Conservation (phyloP, 1,140 invertebrate genomes). For the Drosophila malerkotliana region DNA sequence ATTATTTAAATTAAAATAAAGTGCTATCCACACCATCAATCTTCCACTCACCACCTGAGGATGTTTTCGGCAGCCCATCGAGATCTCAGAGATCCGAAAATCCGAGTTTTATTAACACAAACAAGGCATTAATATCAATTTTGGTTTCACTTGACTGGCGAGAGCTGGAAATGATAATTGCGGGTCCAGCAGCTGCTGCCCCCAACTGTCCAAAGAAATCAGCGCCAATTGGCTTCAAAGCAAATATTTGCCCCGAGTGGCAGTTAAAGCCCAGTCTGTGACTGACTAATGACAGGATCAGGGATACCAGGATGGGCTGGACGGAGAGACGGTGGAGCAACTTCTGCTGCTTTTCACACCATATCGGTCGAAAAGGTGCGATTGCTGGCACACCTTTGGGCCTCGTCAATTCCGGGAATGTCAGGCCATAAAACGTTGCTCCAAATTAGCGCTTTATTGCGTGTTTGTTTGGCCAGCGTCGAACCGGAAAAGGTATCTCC, state of each 20-base stretch:
- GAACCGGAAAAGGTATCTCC: conserved; percentile 38
- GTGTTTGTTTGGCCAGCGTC: conserved; percentile 67
- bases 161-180: conserved; percentile 53
- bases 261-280: conserved; percentile 52
- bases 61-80: conserved; percentile 5
- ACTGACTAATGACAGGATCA: conserved; percentile 70
- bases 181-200: conserved; percentile 58
- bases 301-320: conserved; percentile 12
- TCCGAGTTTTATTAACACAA: conserved; percentile 73
- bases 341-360: conserved; percentile 67
- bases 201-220: conserved; percentile 73
- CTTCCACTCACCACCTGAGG: conserved; percentile 6
- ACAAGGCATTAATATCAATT: conserved; percentile 77
- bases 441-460: conserved; percentile 80
- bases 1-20: conserved; percentile 38
- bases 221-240: conserved; percentile 79
- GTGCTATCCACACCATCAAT: conserved; percentile 1
- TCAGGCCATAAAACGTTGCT: conserved; percentile 70
- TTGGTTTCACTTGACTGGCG: conserved; percentile 56
- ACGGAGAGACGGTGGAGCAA: conserved; percentile 3
- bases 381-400: conserved; percentile 68
- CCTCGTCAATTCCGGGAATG: conserved; percentile 69
- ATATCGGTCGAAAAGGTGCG: conserved; percentile 57
- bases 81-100: not conserved
- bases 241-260: conserved; percentile 80